Conservation (phyloP, 2,797 vertebrate species). For the Chaetophractus vellerosus region DNA sequence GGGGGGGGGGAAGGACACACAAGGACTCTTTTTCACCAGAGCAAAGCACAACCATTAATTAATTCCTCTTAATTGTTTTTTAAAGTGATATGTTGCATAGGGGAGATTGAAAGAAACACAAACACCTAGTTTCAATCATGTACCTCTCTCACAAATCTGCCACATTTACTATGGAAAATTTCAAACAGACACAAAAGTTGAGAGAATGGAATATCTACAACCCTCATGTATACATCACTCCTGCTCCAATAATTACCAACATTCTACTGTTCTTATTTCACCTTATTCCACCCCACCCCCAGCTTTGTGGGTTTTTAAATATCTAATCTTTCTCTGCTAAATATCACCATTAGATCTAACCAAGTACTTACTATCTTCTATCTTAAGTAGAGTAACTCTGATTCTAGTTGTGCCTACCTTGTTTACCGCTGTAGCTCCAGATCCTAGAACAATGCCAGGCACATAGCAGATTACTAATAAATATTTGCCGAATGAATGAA, state of each 20-base stretch:
- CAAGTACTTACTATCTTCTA: neutral
- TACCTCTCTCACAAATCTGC: neutral
- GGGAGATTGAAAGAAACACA: neutral
- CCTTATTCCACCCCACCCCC: neutral
- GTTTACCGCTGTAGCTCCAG: neutral
- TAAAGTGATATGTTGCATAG: neutral
- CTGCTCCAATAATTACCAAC: neutral
- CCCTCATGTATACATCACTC: neutral
- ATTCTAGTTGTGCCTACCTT: neutral
- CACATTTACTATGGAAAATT: neutral
- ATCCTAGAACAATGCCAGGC: neutral
- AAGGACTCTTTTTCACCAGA: neutral
- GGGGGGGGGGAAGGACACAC: no score
- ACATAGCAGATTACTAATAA: neutral
- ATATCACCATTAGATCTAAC: neutral
- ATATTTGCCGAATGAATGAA: neutral
- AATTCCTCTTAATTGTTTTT: neutral
- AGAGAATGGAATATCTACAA: neutral
- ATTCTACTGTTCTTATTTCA: neutral
- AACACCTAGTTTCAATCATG: neutral
- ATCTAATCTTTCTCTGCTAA: neutral
- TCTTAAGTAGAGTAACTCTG: neutral
- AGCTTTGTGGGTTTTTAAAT: neutral
- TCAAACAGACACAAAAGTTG: neutral
- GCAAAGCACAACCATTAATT: neutral